Evolutionary conservation across 2,888 invertebrate genomes (phyloP).

Genomic region (Cheiracanthium punctorium): DNA sequence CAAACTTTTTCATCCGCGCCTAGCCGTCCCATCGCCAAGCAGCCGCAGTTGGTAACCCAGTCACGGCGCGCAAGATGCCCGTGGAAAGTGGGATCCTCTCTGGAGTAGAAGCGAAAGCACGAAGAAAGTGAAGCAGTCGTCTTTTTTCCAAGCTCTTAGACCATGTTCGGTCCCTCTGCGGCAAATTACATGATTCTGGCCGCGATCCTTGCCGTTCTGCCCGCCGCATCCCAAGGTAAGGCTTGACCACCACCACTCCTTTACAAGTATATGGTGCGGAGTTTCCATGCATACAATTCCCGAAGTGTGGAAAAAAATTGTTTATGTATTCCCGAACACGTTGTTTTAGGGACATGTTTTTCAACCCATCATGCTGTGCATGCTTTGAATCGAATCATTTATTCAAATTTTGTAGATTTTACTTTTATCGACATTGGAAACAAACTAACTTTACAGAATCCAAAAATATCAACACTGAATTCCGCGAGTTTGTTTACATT

Average conservation of each 20-base stretch:
- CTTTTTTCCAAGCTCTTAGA: conserved; percentile 22
- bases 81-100: not conserved
- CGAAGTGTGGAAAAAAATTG: no score
- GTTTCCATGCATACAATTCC: no score
- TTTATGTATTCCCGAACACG: no score
- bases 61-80: conserved; percentile 17
- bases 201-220: conserved; percentile 14
- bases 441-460: no score
- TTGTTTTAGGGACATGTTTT: no score
- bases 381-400: no score
- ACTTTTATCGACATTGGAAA: no score
- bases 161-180: conserved; percentile 43
- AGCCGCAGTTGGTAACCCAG: conserved; percentile 44
- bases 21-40: not conserved
- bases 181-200: conserved; percentile 37
- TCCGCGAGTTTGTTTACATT: no score
- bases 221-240: conserved; percentile 43
- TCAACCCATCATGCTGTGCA: no score
- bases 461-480: no score
- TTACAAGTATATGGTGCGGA: no score
- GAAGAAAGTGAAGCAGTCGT: conserved; percentile 45
- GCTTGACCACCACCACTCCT: not conserved
- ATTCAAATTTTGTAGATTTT: no score
- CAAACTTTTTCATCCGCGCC: not conserved
- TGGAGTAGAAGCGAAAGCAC: conserved; percentile 43